These are phyloP conservation scores for Dolichallabes microphthalmus DNA, from an alignment of 2,113 vertebrate genomes.

Conservation along the genomic window DNA sequence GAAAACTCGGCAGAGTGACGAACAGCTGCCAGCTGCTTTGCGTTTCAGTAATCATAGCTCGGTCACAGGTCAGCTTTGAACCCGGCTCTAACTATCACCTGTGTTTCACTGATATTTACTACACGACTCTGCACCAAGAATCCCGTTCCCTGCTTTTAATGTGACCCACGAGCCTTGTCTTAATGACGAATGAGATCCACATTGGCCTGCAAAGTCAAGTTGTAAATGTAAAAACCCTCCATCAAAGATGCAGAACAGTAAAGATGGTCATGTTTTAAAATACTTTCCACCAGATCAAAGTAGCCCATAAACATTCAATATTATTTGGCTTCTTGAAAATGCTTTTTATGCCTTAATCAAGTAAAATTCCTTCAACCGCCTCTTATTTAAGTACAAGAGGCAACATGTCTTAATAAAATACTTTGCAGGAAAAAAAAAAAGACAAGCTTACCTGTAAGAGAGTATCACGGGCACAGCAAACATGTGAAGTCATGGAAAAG, in stretches of 20 bases:
- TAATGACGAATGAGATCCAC: neutral
- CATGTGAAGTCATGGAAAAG: neutral
- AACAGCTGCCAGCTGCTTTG: constrained; percentile 35
- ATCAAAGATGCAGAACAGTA: neutral
- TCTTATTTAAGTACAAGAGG: neutral
- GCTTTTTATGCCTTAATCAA: neutral
- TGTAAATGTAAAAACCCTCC: neutral
- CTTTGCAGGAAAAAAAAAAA: neutral
- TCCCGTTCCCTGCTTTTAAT: constrained; percentile 2
- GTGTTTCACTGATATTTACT: constrained; percentile 40
- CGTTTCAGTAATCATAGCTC: constrained; percentile 26
- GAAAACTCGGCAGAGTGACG: constrained; percentile 16
- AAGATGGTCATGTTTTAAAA: neutral
- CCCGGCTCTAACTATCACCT: constrained; percentile 33
- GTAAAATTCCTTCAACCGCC: neutral
- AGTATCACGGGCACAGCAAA: constrained; percentile 18
- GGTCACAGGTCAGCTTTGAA: constrained; percentile 47
- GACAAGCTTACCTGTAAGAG: constrained; percentile 42
- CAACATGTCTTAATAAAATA: neutral
- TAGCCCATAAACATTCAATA: neutral
- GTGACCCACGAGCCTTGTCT: neutral
- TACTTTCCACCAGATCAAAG: neutral
- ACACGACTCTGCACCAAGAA: neutral
- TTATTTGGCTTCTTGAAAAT: neutral
- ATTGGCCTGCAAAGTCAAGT: neutral